These are phyloP conservation scores for Irena cyanogastra DNA, from an alignment of 2,113 vertebrate genomes.

Conservation along the genomic window DNA sequence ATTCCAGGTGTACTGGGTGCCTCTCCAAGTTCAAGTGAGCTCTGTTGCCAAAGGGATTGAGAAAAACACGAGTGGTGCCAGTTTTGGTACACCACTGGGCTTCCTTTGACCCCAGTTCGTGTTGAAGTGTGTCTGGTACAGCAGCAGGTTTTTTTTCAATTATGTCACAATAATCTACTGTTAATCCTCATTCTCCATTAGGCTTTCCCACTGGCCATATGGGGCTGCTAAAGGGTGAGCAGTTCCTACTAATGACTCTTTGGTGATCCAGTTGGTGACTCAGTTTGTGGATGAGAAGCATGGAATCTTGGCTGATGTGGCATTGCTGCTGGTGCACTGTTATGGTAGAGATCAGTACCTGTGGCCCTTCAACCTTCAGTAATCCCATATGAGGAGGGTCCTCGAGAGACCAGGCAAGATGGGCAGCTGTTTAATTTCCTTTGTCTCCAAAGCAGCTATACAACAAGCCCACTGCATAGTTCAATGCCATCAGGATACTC, in stretches of 20 bases:
- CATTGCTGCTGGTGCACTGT: neutral
- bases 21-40: neutral
- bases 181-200: neutral
- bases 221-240: neutral
- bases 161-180: neutral
- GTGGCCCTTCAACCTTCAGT: neutral
- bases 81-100: neutral
- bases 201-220: neutral
- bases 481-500: neutral
- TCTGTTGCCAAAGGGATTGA: neutral
- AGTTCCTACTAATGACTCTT: neutral
- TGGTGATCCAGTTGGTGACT: neutral
- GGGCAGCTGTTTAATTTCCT: neutral
- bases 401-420: accelerated
- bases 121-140: neutral
- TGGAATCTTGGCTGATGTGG: neutral
- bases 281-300: neutral
- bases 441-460: neutral
- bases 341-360: neutral
- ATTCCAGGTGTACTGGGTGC: neutral
- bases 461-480: neutral
- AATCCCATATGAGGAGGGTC: neutral
- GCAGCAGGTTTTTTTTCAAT: neutral
- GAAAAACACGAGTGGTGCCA: neutral
- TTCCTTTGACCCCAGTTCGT: neutral